A percentile compares a stretch with the other conserved stretches of the same genome.
These are phyloP conservation scores for Tenthredo scrophulariae DNA, from an alignment of 2,888 invertebrate species.

Conservation along the genomic window DNA sequence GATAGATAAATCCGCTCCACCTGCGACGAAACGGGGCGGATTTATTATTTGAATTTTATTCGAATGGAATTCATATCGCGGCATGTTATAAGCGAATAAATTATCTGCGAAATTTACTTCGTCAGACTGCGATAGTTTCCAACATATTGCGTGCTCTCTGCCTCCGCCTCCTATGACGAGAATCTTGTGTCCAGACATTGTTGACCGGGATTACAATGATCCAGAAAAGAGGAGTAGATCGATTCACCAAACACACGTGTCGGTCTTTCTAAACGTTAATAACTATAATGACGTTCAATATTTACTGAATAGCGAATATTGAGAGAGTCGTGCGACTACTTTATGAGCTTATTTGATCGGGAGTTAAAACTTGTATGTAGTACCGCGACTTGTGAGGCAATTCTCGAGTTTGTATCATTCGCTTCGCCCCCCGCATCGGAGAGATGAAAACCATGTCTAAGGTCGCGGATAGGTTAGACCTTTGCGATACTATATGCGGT, in stretches of 20 bases:
- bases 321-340: not conserved
- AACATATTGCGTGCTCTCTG: slow-evolving; percentile 96
- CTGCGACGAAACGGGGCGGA: slow-evolving; percentile 70
- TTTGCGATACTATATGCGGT: slow-evolving; percentile 12
- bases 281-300: not conserved
- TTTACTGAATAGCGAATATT: not conserved
- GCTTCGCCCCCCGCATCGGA: not conserved
- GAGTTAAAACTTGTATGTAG: not conserved
- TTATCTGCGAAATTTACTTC: slow-evolving; percentile 69
- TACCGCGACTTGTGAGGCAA: not conserved
- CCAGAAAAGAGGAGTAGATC: not conserved
- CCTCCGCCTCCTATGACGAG: slow-evolving; percentile 95
- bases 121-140: slow-evolving; percentile 93
- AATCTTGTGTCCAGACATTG: slow-evolving; percentile 79
- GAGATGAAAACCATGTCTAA: not conserved
- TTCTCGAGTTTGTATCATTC: not conserved
- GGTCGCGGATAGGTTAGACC: slow-evolving; percentile 15
- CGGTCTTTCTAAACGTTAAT: not conserved
- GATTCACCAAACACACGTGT: not conserved
- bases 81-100: slow-evolving; percentile 10
- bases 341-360: not conserved
- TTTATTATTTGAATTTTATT: not conserved
- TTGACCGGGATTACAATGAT: slow-evolving; percentile 6
- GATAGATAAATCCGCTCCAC: slow-evolving; percentile 88
- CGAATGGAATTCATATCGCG: slow-evolving; percentile 6